Evolutionary conservation across 2,113 vertebrate species (phyloP).

Genomic region (Nannospalax galili): DNA sequence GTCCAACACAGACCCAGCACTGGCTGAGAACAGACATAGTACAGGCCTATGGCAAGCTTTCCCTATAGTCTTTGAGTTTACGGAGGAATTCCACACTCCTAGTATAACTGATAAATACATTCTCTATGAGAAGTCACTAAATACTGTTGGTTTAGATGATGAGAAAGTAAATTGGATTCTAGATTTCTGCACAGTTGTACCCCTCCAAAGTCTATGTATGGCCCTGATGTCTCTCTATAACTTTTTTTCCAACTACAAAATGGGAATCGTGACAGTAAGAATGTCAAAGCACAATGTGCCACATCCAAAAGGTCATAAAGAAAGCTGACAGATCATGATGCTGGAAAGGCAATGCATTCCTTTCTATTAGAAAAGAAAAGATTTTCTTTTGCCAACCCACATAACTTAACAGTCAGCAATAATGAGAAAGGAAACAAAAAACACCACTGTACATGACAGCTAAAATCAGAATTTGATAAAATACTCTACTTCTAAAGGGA

Average conservation of each 20-base stretch:
- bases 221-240: background rate
- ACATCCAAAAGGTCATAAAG: background rate
- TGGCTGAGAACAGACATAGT: no score
- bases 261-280: background rate
- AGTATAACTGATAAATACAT: background rate
- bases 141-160: background rate
- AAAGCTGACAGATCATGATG: background rate
- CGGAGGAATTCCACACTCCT: background rate
- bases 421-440: constrained; percentile 56
- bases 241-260: constrained; percentile 53
- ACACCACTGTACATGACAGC: constrained; percentile 58
- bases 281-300: background rate
- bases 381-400: constrained; percentile 59
- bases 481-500: constrained; percentile 71
- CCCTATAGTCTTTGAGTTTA: background rate
- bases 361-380: constrained; percentile 60
- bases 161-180: background rate
- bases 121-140: background rate
- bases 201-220: background rate
- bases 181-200: background rate
- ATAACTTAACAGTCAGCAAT: constrained; percentile 69
- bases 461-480: constrained; percentile 75
- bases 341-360: background rate
- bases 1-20: no score
- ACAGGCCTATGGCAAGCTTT: background rate